phyloP scores from a whole-genome alignment of 1,140 invertebrate species.

The Sarcophaga peregrina region DNA sequence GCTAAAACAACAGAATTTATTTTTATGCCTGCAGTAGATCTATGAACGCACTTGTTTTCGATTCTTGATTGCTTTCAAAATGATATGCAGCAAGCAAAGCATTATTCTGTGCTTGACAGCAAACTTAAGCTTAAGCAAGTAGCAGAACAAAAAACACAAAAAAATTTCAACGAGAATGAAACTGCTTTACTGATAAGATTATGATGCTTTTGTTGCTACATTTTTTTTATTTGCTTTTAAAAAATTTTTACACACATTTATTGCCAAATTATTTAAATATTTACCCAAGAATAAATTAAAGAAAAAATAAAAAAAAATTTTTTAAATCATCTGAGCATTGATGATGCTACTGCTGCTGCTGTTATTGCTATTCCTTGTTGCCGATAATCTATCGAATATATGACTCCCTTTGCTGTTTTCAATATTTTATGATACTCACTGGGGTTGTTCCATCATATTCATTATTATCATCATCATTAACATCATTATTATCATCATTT shows the following conservation, averaged over 20 bases:
- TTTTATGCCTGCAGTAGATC: neutral
- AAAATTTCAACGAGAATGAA: too few species aligned
- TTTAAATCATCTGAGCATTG: too few species aligned
- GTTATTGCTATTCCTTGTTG: neutral
- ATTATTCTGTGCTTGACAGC: too few species aligned
- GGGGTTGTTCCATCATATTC: neutral
- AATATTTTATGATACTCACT: neutral
- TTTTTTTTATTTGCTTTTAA: too few species aligned
- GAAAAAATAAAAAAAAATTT: too few species aligned
- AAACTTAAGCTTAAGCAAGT: too few species aligned
- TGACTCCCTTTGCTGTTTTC: neutral
- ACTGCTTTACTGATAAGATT: constrained; percentile 26
- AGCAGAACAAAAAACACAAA: too few species aligned
- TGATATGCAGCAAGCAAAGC: too few species aligned
- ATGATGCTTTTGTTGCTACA: too few species aligned
- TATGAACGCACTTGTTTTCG: neutral
- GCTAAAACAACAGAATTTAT: neutral
- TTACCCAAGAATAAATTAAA: neutral
- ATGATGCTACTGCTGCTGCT: neutral
- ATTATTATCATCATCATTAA: neutral
- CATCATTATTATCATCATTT: neutral
- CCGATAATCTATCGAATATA: constrained; percentile 15
- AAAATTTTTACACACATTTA: constrained; percentile 29
- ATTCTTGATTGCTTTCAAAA: too few species aligned
- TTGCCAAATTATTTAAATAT: constrained; percentile 1